Conservation (phyloP, 2,113 vertebrate species). For the Indicator maculatus region DNA sequence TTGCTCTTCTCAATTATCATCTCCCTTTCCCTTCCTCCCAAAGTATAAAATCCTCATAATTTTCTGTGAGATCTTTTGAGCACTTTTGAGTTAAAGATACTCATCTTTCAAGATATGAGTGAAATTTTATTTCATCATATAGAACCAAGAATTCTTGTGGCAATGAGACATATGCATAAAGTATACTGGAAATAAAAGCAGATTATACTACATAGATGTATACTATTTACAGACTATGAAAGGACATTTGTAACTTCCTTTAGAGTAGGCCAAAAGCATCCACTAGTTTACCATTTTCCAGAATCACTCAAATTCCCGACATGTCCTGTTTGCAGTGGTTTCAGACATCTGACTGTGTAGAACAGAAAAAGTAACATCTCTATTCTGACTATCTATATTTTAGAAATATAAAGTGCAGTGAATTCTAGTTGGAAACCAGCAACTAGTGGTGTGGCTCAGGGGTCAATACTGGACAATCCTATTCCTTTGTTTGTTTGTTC, state of each 20-base stretch:
- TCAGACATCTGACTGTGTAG: neutral
- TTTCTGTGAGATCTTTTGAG: neutral
- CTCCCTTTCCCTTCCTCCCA: neutral
- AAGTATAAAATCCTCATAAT: neutral
- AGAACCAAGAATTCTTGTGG: neutral
- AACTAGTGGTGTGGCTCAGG: neutral
- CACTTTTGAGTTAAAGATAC: neutral
- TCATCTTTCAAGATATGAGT: neutral
- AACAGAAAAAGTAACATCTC: neutral
- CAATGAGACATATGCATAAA: neutral
- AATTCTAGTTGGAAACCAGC: neutral
- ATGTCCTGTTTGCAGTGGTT: neutral
- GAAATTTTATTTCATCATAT: neutral
- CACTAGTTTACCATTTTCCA: neutral
- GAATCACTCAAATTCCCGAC: neutral
- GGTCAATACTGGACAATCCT: neutral
- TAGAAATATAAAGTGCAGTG: neutral
- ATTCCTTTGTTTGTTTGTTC: too few species aligned
- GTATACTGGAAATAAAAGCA: neutral
- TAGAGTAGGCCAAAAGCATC: neutral
- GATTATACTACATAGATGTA: neutral
- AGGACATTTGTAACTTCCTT: neutral
- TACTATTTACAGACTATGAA: neutral
- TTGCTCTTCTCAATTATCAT: neutral
- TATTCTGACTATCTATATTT: neutral